Evolutionary conservation across 2,888 invertebrate species (phyloP).

Genomic region (Iselma pallidipennis): DNA sequence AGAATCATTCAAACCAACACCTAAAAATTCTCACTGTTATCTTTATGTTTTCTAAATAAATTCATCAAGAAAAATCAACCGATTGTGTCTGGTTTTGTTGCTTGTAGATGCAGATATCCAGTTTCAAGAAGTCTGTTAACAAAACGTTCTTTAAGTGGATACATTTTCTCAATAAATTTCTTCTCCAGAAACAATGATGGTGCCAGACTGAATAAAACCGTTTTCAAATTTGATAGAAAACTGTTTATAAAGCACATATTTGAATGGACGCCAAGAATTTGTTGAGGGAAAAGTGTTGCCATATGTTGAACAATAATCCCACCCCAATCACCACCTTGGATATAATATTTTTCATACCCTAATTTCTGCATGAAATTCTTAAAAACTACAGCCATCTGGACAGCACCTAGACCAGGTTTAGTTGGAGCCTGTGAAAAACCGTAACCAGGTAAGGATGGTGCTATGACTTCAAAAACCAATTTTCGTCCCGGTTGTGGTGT

Average conservation of each 20-base stretch:
- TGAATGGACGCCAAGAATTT: constrained; percentile 58
- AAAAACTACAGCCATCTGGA: constrained; percentile 63
- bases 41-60: too few relatives aligned
- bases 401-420: constrained; percentile 62
- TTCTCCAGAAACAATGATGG: constrained; percentile 63
- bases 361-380: constrained; percentile 70
- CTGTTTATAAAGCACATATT: constrained; percentile 62
- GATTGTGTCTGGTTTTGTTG: constrained; percentile 87
- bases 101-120: constrained; percentile 77
- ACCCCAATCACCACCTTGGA: constrained; percentile 87
- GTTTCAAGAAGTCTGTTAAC: constrained; percentile 25
- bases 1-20: constrained; percentile 71
- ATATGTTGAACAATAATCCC: constrained; percentile 64
- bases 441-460: constrained; percentile 33
- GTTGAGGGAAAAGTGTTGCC: constrained; percentile 65
- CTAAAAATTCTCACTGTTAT: constrained; percentile 39
- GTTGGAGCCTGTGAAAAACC: constrained; percentile 58
- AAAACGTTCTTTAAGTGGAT: constrained; percentile 53
- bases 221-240: too few relatives aligned
- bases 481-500: constrained; percentile 12
- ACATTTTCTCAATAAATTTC: constrained; percentile 58
- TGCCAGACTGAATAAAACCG: constrained; percentile 48
- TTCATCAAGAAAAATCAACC: background rate
- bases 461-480: constrained; percentile 30
- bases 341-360: constrained; percentile 67